These are phyloP conservation scores for Apis florea DNA, from an alignment of 1,140 invertebrate genomes.

Conservation along the genomic window DNA sequence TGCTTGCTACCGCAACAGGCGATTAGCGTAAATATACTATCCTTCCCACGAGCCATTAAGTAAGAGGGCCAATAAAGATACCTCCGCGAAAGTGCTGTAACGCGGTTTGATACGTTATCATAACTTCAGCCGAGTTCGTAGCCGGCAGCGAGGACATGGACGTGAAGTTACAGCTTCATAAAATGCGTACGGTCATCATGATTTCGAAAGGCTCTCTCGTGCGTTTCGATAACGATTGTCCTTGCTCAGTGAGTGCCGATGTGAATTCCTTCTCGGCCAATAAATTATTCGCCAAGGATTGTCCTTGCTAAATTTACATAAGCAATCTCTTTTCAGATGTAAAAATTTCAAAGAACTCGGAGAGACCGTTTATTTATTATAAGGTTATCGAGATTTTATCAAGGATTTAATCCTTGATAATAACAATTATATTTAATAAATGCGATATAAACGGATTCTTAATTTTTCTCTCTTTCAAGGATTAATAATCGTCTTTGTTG, in stretches of 20 bases:
- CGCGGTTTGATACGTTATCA: conserved; percentile 36
- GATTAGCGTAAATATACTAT: conserved; percentile 41
- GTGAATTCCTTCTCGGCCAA: too few relatives aligned
- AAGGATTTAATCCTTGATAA: too few relatives aligned
- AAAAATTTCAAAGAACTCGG: too few relatives aligned
- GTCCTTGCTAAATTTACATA: too few relatives aligned
- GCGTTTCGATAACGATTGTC: neutral
- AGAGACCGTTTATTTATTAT: too few relatives aligned
- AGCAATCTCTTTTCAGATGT: too few relatives aligned
- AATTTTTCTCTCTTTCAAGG: too few relatives aligned
- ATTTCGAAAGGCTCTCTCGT: neutral
- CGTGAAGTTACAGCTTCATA: conserved; percentile 33
- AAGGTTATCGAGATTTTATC: too few relatives aligned
- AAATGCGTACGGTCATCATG: conserved; percentile 19
- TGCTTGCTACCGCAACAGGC: conserved; percentile 14
- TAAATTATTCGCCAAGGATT: too few relatives aligned
- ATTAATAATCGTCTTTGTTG: too few relatives aligned
- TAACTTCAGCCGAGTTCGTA: neutral
- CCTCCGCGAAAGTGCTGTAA: conserved; percentile 29
- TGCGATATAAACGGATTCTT: too few relatives aligned
- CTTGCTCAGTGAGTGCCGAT: neutral
- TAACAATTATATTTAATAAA: too few relatives aligned
- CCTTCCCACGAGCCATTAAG: conserved; percentile 41
- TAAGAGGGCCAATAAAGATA: conserved; percentile 40
- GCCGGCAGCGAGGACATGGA: conserved; percentile 22